Evolutionary conservation across 2,113 vertebrate genomes (phyloP).

Genomic region (Oreocharis arfaki): DNA sequence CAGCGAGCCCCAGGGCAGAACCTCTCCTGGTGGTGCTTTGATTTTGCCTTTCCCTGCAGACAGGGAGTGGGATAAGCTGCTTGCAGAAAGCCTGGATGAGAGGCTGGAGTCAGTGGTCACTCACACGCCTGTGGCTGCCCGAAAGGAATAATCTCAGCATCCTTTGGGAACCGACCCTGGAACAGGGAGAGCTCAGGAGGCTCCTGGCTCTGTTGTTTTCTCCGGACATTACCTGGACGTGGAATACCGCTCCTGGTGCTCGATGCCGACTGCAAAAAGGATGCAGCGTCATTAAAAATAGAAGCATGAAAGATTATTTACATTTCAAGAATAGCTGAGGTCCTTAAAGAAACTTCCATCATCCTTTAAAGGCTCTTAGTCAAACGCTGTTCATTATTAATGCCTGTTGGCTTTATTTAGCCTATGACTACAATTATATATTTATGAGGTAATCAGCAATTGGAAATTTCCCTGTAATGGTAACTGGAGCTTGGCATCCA

Average conservation of each 20-base stretch:
- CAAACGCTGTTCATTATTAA: slow-evolving; percentile 74
- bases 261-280: neutral
- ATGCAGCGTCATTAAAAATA: slow-evolving; percentile 63
- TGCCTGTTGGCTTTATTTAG: slow-evolving; percentile 72
- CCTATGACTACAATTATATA: slow-evolving; percentile 80
- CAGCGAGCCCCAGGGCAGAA: neutral
- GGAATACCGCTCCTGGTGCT: neutral
- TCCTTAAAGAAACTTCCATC: slow-evolving; percentile 52
- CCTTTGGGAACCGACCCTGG: neutral
- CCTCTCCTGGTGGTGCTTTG: neutral
- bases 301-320: slow-evolving; percentile 67
- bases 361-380: slow-evolving; percentile 47
- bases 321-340: slow-evolving; percentile 65
- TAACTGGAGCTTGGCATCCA: slow-evolving; percentile 80
- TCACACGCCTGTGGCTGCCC: accelerated
- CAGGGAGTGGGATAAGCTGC: neutral
- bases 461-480: slow-evolving; percentile 82
- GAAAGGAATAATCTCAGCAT: neutral
- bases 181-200: accelerated
- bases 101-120: neutral
- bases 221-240: neutral
- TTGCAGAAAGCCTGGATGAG: neutral
- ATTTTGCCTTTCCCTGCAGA: neutral
- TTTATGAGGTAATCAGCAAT: slow-evolving; percentile 84
- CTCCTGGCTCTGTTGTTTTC: neutral